phyloP scores from a whole-genome alignment of 92 coral and sea anemone species.

The Porites lobata region DNA sequence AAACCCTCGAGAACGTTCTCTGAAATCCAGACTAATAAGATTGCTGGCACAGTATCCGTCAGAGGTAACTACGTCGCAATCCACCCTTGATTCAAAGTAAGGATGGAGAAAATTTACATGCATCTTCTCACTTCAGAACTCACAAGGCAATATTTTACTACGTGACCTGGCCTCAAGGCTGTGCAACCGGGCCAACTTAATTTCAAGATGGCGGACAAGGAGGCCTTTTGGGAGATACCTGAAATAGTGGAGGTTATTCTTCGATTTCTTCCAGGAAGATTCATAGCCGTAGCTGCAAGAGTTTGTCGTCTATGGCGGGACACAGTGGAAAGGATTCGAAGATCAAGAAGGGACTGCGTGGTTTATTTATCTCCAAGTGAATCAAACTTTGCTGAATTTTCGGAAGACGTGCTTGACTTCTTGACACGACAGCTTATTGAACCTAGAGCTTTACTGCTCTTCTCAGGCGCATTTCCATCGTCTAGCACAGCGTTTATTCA shows the following conservation, averaged over 20 bases:
- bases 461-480: constrained; percentile 48
- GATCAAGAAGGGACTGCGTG: constrained; percentile 62
- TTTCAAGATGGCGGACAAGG: constrained; percentile 52
- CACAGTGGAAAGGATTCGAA: constrained; percentile 68
- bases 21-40: constrained; percentile 71
- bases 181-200: constrained; percentile 20
- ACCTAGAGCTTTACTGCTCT: constrained; percentile 64
- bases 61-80: constrained; percentile 81
- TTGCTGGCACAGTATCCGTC: constrained; percentile 90
- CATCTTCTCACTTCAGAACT: constrained; percentile 40
- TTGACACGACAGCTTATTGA: constrained; percentile 27
- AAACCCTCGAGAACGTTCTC: constrained; percentile 83
- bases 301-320: constrained; percentile 83
- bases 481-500: constrained; percentile 28
- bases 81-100: constrained; percentile 77
- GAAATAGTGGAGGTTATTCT: constrained; percentile 77
- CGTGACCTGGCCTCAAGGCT: constrained; percentile 21
- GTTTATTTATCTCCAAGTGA: constrained; percentile 38
- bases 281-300: constrained; percentile 67
- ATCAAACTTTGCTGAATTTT: constrained; percentile 33
- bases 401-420: constrained; percentile 34
- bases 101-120: constrained; percentile 81
- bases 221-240: constrained; percentile 55
- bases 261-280: constrained; percentile 72
- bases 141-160: not conserved